phyloP scores from a whole-genome alignment of 2,797 vertebrate genomes.

The Falco concolor region DNA sequence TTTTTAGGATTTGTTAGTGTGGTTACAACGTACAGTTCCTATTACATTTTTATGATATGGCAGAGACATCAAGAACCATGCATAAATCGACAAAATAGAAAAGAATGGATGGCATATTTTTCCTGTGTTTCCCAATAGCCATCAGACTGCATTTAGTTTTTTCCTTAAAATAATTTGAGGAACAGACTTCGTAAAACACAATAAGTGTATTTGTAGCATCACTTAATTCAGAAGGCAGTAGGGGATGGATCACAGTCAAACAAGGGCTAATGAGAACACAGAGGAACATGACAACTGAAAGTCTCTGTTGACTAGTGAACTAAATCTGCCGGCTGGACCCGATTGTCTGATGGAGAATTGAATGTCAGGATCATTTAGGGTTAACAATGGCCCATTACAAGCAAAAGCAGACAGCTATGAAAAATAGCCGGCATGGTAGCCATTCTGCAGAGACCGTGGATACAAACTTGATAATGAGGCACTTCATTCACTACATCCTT shows the following conservation, averaged over 20 bases:
- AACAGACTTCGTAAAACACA: conserved; percentile 49
- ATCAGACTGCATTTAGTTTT: conserved; percentile 4
- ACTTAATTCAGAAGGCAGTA: conserved; percentile 73
- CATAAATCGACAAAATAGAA: background rate
- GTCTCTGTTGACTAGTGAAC: conserved; percentile 81
- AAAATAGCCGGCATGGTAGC: conserved; percentile 71
- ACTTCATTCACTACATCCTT: conserved; percentile 88
- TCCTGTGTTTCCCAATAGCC: background rate
- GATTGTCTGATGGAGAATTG: conserved; percentile 79
- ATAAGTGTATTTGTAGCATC: conserved; percentile 67
- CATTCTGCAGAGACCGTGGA: conserved; percentile 69
- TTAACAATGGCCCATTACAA: conserved; percentile 79
- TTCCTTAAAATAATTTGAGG: conserved; percentile 39
- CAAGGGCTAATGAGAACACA: conserved; percentile 79
- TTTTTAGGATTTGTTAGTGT: background rate
- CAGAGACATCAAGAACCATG: background rate
- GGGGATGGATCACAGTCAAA: conserved; percentile 74
- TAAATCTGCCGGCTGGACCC: conserved; percentile 76
- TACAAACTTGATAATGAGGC: conserved; percentile 82
- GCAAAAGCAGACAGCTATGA: conserved; percentile 77
- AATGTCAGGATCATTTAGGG: conserved; percentile 85
- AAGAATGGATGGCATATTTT: background rate
- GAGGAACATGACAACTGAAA: conserved; percentile 78
- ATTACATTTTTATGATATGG: background rate
- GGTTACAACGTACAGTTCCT: background rate